phyloP scores from a whole-genome alignment of 2,797 vertebrate species.

The Darevskia nairensis region DNA sequence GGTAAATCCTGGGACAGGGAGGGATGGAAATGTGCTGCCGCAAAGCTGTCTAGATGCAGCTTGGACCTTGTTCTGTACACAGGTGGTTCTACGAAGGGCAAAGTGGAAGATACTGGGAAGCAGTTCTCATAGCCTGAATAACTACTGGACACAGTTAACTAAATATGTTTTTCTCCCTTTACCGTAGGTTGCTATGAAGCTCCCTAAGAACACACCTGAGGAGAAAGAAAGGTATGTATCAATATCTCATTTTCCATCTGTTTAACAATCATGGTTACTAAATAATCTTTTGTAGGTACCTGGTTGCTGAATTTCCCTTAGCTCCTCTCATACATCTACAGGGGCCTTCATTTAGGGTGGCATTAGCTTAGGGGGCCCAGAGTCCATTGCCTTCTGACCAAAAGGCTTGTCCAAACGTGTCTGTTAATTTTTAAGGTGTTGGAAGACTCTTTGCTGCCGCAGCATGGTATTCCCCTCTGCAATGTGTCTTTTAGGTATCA shows the following conservation, averaged over 20 bases:
- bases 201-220: constrained; percentile 83
- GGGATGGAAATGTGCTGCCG: background rate
- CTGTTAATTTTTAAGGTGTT: background rate
- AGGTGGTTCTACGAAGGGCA: background rate
- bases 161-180: background rate
- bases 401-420: background rate
- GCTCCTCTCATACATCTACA: no score
- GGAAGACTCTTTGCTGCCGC: background rate
- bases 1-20: background rate
- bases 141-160: background rate
- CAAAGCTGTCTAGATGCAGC: background rate
- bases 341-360: background rate
- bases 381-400: background rate
- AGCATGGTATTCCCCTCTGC: background rate
- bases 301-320: background rate
- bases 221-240: constrained; percentile 74
- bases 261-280: background rate
- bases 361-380: background rate
- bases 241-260: background rate
- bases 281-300: no score
- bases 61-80: background rate
- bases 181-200: constrained; percentile 87
- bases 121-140: background rate
- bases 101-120: accelerated
- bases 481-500: background rate